A percentile compares a stretch with the other conserved stretches of the same genome.
These are phyloP conservation scores for Pogonomyrmex barbatus DNA, from an alignment of 1,140 invertebrate genomes.

Conservation along the genomic window DNA sequence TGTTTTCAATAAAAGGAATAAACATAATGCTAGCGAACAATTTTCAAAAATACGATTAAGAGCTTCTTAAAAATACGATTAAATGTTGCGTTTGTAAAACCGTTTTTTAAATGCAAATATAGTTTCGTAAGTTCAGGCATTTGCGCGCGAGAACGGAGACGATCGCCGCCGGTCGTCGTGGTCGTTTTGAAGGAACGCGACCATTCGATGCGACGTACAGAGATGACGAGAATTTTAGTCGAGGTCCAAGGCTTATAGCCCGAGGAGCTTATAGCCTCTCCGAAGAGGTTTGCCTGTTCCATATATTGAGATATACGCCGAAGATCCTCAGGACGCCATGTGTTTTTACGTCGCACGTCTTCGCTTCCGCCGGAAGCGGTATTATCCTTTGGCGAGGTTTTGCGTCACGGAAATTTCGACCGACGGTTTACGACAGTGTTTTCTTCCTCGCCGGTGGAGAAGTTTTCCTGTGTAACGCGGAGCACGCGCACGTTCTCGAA, in stretches of 20 bases:
- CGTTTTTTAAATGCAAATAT: too few relatives aligned
- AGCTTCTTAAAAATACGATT: neutral
- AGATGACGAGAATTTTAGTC: slow-evolving; percentile 35
- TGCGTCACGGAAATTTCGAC: slow-evolving; percentile 63
- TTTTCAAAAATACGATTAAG: neutral
- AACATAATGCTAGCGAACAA: neutral
- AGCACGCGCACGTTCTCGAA: slow-evolving; percentile 45
- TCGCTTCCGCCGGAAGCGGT: slow-evolving; percentile 16
- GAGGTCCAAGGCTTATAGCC: neutral
- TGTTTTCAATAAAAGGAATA: neutral
- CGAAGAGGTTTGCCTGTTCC: neutral
- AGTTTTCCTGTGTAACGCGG: slow-evolving; percentile 58
- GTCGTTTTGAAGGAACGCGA: neutral
- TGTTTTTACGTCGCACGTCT: slow-evolving; percentile 34
- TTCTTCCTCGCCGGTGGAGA: slow-evolving; percentile 58
- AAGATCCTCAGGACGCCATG: slow-evolving; percentile 10
- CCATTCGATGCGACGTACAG: slow-evolving; percentile 9
- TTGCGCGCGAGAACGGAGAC: neutral
- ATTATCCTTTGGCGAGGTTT: slow-evolving; percentile 18
- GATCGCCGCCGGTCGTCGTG: neutral
- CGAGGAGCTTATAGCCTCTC: neutral
- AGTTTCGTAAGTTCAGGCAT: slow-evolving; percentile 11
- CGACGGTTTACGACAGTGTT: slow-evolving; percentile 70
- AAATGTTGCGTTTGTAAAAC: neutral
- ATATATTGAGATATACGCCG: neutral